These are phyloP conservation scores for Drosophila aldrichi DNA, from an alignment of 2,888 invertebrate genomes.

Conservation along the genomic window DNA sequence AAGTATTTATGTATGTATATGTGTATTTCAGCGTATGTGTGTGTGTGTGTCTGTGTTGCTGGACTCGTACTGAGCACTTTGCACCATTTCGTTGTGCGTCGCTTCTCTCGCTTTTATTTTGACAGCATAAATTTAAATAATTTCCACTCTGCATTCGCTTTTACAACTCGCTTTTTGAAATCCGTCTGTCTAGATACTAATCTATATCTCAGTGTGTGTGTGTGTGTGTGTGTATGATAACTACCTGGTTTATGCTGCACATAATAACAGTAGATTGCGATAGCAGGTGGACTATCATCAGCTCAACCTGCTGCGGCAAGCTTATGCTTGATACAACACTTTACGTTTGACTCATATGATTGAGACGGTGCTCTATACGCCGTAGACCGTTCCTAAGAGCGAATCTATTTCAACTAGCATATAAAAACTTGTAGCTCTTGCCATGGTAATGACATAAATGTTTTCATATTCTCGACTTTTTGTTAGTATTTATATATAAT, in stretches of 20 bases:
- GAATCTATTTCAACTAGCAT: no score
- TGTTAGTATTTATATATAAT: no score
- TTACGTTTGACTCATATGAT: not conserved
- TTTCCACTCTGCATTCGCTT: constrained; percentile 55
- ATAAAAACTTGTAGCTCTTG: not conserved
- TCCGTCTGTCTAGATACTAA: constrained; percentile 35
- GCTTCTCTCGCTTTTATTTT: constrained; percentile 37
- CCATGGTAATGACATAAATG: no score
- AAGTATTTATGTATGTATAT: not conserved
- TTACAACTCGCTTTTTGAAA: constrained; percentile 46
- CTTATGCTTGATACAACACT: not conserved
- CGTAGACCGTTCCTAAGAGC: not conserved
- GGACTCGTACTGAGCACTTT: constrained; percentile 30
- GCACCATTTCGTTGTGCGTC: constrained; percentile 18
- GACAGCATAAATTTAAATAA: constrained; percentile 76
- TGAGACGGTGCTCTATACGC: not conserved
- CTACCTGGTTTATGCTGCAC: constrained; percentile 21
- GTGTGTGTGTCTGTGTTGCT: constrained; percentile 4
- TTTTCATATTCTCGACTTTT: no score
- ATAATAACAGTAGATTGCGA: constrained; percentile 17
- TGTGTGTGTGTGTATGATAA: constrained; percentile 11
- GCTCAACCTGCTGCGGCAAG: not conserved
- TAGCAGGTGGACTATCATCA: constrained; percentile 1
- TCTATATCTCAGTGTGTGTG: constrained; percentile 5
- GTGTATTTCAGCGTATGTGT: not conserved